phyloP scores from a whole-genome alignment of 2,888 invertebrate genomes.

The Chloroclysta siterata region DNA sequence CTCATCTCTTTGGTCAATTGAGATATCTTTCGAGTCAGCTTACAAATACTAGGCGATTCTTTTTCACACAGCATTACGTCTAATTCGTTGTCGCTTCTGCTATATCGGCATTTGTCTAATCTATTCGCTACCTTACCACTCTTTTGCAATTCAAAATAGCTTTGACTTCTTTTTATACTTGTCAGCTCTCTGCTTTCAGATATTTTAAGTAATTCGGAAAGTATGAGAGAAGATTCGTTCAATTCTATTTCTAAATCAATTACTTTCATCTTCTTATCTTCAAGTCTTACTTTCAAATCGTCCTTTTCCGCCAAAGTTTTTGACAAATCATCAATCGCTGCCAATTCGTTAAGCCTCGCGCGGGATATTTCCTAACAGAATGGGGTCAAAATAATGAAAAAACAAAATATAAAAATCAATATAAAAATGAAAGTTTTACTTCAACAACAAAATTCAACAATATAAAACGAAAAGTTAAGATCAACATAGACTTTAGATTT shows the following conservation, averaged over 20 bases:
- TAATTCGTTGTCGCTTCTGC: conserved; percentile 75
- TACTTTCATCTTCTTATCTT: conserved; percentile 74
- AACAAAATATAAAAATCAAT: conserved; percentile 58
- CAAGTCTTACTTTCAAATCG: conserved; percentile 65
- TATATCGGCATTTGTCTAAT: conserved; percentile 80
- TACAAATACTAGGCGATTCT: conserved; percentile 61
- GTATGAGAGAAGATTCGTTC: conserved; percentile 80
- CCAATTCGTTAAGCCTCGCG: conserved; percentile 72
- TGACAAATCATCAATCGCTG: conserved; percentile 68
- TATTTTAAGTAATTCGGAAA: conserved; percentile 79
- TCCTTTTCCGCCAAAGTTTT: conserved; percentile 68
- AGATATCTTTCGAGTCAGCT: conserved; percentile 71
- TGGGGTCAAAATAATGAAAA: conserved; percentile 67
- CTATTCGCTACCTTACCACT: conserved; percentile 86
- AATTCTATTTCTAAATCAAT: conserved; percentile 83
- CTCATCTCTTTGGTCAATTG: conserved; percentile 76
- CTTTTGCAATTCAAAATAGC: conserved; percentile 81
- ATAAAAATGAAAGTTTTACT: conserved; percentile 66
- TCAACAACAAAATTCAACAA: conserved; percentile 75
- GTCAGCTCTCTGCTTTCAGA: conserved; percentile 69
- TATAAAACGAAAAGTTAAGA: conserved; percentile 69
- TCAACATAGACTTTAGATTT: conserved; percentile 66
- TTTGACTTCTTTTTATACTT: conserved; percentile 73
- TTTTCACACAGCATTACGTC: conserved; percentile 58
- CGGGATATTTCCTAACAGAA: conserved; percentile 71